Base-by-base conservation (phyloP, 2,113 vertebrate species). In the Anser cygnoides region DNA sequence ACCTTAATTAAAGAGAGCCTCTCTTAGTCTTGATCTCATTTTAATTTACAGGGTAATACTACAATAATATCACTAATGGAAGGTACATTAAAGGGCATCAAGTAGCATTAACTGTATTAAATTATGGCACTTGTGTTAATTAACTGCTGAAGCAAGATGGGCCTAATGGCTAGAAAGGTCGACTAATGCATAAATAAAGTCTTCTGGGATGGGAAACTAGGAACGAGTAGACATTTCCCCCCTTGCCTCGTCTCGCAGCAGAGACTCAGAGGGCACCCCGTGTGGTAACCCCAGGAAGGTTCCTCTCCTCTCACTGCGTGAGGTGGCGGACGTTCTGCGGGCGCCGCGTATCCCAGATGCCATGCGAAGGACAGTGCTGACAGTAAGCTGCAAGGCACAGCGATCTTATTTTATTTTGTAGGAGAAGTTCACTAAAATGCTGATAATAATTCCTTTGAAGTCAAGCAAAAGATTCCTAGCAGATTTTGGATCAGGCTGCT, bases 121-220 rank as follows among this genome's bases (percentile, higher is more conserved):
- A 98, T 99, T 98, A 98, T 97, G 96, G 98, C 98, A 95, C 97
- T 98, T 98, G 92, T 98, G 96, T 97, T 99, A 99, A 99, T 99
- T 99, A 98, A 98, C 97, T 98, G 97, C 98, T 98, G 97, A 97
- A 98, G 97, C 98, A 98, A 97, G 96, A 97, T 97, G 96, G 95
- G 98, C 97, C 96, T 97, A 98, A 98, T 97, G 96, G 97, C 98
- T 97, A 96, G 95, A 98, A 98, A 98, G 98, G 98, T 98, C 94
- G 15, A 95, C 93, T 91, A 96, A 96, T 95, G 96, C 97, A 98
- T 98, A 98, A 98, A 98, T 98, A 98, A 97, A 97, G 81, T 67
- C 96, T 95, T 86, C 89, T 80, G 84, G 92, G 81, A 96, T 92
- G 72, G 65, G 84, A 95, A 70, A 67, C 59, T 93, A 84, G 92